Conservation (phyloP, 2,113 vertebrate genomes). For the Trematomus loennbergii region DNA sequence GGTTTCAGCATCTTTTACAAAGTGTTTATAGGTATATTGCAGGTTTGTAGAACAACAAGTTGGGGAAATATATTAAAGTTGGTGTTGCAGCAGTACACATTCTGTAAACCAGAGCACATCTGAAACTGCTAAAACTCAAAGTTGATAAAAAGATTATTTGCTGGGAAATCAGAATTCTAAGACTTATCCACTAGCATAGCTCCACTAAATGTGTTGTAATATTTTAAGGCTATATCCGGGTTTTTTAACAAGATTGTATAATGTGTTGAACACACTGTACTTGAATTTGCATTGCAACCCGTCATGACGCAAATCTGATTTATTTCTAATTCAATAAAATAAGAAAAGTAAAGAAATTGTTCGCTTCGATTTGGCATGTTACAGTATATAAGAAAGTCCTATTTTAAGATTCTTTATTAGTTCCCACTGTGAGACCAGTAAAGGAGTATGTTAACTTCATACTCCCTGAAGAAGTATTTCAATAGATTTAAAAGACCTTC, state of each 20-base stretch:
- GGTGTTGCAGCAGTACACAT: constrained; percentile 1
- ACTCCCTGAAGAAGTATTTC: not conserved
- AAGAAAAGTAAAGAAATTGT: not conserved
- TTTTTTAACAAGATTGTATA: not conserved
- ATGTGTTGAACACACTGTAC: not conserved
- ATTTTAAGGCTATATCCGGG: not conserved
- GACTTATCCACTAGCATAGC: constrained; percentile 16
- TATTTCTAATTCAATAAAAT: not conserved
- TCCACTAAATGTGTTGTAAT: not conserved
- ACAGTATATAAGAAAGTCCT: not conserved
- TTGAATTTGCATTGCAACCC: not conserved
- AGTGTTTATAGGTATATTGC: not conserved
- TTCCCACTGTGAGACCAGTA: too few relatives aligned
- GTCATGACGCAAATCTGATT: not conserved
- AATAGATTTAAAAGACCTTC: not conserved
- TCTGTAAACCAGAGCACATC: constrained; percentile 21
- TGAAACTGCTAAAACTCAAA: constrained; percentile 10
- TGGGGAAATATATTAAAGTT: not conserved
- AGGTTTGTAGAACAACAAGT: not conserved
- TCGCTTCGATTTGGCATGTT: not conserved
- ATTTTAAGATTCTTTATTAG: not conserved
- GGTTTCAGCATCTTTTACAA: not conserved
- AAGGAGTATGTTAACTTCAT: too few relatives aligned
- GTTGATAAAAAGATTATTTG: constrained; percentile 44
- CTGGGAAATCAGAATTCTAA: constrained; percentile 1